phyloP scores from a whole-genome alignment of 2,113 vertebrate species.

The Girardinichthys multiradiatus region DNA sequence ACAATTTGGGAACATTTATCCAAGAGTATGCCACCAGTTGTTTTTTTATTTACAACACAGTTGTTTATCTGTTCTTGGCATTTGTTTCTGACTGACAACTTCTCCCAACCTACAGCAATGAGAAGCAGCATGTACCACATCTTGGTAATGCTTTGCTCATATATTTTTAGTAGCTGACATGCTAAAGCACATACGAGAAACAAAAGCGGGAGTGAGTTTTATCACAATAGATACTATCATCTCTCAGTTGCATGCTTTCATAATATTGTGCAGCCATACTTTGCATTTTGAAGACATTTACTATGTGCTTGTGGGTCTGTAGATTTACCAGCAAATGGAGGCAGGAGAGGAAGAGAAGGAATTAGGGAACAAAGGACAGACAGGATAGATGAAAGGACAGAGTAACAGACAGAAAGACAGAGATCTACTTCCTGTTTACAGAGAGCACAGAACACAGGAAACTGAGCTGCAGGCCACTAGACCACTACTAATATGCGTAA shows the following conservation, averaged over 20 bases:
- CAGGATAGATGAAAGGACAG: slow-evolving; percentile 46
- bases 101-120: too few species aligned
- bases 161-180: too few species aligned
- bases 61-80: too few species aligned
- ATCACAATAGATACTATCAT: neutral
- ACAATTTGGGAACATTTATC: too few species aligned
- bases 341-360: slow-evolving; percentile 32
- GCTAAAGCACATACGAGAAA: too few species aligned
- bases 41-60: too few species aligned
- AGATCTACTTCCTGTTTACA: slow-evolving; percentile 75
- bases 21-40: too few species aligned
- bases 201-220: too few species aligned
- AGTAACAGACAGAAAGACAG: slow-evolving; percentile 32
- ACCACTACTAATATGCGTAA: slow-evolving; percentile 26
- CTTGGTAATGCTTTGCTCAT: too few species aligned
- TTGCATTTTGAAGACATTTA: slow-evolving; percentile 35
- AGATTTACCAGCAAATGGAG: slow-evolving; percentile 37
- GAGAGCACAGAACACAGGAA: slow-evolving; percentile 53
- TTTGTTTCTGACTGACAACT: too few species aligned
- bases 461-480: slow-evolving; percentile 42
- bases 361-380: slow-evolving; percentile 22
- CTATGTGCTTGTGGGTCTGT: slow-evolving; percentile 27
- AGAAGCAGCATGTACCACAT: too few species aligned
- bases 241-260: neutral
- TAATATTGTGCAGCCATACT: slow-evolving; percentile 17